phyloP scores from a whole-genome alignment of 2,797 vertebrate species.

The Astyanax mexicanus region DNA sequence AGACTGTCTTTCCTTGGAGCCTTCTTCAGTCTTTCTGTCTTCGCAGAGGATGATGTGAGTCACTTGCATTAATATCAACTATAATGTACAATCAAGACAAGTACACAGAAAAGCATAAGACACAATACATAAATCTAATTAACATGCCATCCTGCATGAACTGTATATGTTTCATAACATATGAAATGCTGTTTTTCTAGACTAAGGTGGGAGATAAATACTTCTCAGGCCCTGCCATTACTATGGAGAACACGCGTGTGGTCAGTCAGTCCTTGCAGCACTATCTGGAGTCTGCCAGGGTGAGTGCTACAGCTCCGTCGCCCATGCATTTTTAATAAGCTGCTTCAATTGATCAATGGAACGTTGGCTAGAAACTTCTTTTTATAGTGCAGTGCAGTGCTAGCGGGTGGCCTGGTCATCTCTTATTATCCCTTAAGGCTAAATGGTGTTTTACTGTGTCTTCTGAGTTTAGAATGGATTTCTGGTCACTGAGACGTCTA shows the following conservation, averaged over 20 bases:
- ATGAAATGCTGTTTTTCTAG: conserved; percentile 68
- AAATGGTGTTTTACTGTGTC: neutral
- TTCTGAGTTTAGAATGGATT: neutral
- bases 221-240: conserved; percentile 98
- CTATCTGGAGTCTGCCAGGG: conserved; percentile 94
- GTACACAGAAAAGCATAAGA: neutral
- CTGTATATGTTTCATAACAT: neutral
- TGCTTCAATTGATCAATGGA: conserved; percentile 20
- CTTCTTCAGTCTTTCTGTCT: conserved; percentile 97
- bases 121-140: neutral
- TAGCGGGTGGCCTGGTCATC: neutral
- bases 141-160: neutral
- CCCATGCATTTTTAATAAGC: conserved; percentile 28
- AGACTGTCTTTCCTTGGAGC: conserved; percentile 93
- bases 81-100: neutral
- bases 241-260: conserved; percentile 95
- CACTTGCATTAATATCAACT: neutral
- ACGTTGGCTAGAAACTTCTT: conserved; percentile 1
- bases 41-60: conserved; percentile 97
- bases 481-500: neutral
- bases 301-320: conserved; percentile 58
- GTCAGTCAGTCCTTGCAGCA: conserved; percentile 98
- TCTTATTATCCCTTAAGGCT: neutral
- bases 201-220: conserved; percentile 97
- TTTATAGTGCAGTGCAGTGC: conserved; percentile 12